Evolutionary conservation across 2,888 invertebrate genomes (phyloP).

Genomic region (Nomada ferruginata): DNA sequence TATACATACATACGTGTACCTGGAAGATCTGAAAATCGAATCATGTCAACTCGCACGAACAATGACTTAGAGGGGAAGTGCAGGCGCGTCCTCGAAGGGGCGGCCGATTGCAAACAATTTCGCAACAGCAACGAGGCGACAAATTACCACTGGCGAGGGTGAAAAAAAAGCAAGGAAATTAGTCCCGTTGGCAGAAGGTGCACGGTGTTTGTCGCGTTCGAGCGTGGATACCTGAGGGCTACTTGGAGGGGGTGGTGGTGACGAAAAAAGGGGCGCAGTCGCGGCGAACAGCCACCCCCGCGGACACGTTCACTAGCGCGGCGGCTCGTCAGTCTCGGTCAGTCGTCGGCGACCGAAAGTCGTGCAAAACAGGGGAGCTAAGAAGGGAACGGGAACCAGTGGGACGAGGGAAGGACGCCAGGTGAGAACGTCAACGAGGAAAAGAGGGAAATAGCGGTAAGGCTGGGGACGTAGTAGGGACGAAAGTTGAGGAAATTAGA

Average conservation of each 20-base stretch:
- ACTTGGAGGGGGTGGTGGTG: constrained; percentile 49
- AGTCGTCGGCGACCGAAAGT: constrained; percentile 71
- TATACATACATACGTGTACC: too few species aligned
- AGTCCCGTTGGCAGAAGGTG: constrained; percentile 29
- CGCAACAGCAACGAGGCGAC: constrained; percentile 40
- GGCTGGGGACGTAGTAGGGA: neutral
- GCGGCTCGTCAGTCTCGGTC: constrained; percentile 71
- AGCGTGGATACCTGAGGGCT: constrained; percentile 24
- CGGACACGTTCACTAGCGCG: constrained; percentile 63
- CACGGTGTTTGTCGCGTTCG: constrained; percentile 24
- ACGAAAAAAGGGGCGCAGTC: constrained; percentile 72
- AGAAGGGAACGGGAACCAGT: constrained; percentile 31
- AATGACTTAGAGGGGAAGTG: too few species aligned
- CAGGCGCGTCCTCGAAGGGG: too few species aligned
- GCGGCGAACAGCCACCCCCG: constrained; percentile 70
- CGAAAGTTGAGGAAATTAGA: neutral
- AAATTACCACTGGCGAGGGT: constrained; percentile 32
- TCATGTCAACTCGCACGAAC: too few species aligned
- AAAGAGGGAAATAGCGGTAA: constrained; percentile 21
- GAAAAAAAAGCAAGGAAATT: constrained; percentile 29
- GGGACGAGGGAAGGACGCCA: constrained; percentile 17
- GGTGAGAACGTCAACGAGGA: constrained; percentile 13
- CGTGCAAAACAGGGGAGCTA: constrained; percentile 45
- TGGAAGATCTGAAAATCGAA: too few species aligned
- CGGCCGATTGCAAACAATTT: constrained; percentile 49